Percentiles rank a stretch among this genome's conserved stretches.
Evolutionary conservation across 2,113 vertebrate genomes (phyloP).

Genomic region (Microtus richardsoni): DNA sequence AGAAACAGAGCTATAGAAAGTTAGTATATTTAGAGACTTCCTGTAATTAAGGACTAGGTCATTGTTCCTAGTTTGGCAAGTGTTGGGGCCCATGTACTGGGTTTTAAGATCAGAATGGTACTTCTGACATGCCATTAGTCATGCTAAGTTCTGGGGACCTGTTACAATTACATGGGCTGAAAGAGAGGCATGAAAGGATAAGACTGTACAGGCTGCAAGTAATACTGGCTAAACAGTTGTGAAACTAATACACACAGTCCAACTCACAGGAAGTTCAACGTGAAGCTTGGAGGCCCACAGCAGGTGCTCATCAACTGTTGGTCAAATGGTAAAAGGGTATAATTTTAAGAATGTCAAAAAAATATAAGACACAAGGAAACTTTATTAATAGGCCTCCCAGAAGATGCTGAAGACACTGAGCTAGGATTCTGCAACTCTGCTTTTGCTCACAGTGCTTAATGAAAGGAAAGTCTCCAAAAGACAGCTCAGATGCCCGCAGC

Average conservation of each 20-base stretch:
- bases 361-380: neutral
- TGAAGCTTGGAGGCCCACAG: neutral
- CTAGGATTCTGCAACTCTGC: slow-evolving; percentile 51
- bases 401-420: neutral
- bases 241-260: neutral
- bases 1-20: neutral
- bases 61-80: neutral
- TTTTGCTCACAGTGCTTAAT: slow-evolving; percentile 39
- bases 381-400: neutral
- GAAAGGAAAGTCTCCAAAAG: slow-evolving; percentile 63
- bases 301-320: neutral
- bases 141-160: neutral
- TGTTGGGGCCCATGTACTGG: neutral
- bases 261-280: neutral
- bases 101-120: neutral
- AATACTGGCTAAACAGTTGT: neutral
- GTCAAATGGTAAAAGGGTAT: neutral
- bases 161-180: neutral
- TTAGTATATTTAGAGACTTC: neutral
- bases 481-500: slow-evolving; percentile 64
- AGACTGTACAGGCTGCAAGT: neutral
- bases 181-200: neutral
- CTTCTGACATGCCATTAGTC: neutral
- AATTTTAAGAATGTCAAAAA: neutral
- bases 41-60: neutral